Base-by-base conservation (phyloP, 2,888 invertebrate species). In the Tipula lateralis region DNA sequence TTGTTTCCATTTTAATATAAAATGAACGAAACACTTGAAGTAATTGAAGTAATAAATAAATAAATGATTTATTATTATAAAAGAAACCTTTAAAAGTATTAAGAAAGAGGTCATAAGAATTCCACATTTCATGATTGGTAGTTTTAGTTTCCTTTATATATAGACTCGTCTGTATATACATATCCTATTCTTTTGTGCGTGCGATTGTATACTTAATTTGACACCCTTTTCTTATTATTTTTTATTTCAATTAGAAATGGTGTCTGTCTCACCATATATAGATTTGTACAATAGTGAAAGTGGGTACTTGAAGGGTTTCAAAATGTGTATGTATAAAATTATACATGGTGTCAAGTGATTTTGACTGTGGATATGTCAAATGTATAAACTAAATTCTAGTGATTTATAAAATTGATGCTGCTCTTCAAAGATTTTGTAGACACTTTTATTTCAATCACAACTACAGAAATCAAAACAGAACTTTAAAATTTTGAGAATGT, bases 31-130 rank as follows among this genome's bases (percentile, higher is more conserved):
- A 66, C 66, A 66, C 66, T 66, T 66, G 66, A 66, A 19, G 66
- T 66, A 66, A 66, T 66, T 66, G 66, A 66, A 66, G 66, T 66
- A 66, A 66, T 24, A 66, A 66, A 66, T 66, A 66, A 66, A 66
- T 66, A 66, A 66, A 66, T 66, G 66, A 24, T 66, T 66, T 66
- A 19, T 66, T 66, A 66, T 66, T 66, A 24, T 24, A 66, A 66
- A 24, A 24, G 66, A 66, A 66, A 66, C 66, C 66, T 66, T 66
- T 24, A 66, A 66, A 66, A 19, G 7, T 24, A 12, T 66, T 66
- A 66, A 24, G 66, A 5, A 66, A 66, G 66, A 66, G 66, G 66
- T 66, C 66, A 66, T 66, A 66, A 24, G 66, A 66, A 66, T 66
- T 66, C 50, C 7, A 6, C 19, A 50, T 50, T 5, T 24, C 66